phyloP scores from a whole-genome alignment of 2,797 vertebrate genomes.

The Harpagifer antarcticus region DNA sequence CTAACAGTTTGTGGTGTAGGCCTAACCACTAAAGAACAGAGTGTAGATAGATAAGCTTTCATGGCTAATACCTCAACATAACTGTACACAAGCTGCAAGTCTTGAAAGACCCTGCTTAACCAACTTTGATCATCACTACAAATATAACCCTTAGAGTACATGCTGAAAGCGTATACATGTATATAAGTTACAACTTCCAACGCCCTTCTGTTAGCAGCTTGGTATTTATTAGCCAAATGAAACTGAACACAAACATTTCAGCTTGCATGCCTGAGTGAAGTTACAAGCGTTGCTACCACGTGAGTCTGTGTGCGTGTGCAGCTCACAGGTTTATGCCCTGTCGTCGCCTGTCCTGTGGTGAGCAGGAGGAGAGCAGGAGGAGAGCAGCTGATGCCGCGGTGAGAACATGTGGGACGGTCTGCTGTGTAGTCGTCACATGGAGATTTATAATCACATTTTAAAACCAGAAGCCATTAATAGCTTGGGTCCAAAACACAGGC shows the following conservation, averaged over 20 bases:
- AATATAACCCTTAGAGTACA: background rate
- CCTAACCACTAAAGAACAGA: conserved; percentile 24
- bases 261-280: background rate
- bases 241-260: conserved; percentile 3
- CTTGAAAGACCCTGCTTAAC: background rate
- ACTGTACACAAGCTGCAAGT: background rate
- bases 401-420: conserved; percentile 15
- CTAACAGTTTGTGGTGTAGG: conserved; percentile 26
- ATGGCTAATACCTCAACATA: background rate
- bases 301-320: conserved; percentile 4
- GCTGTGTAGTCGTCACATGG: conserved; percentile 19
- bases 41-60: conserved; percentile 39
- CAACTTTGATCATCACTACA: background rate
- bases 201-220: background rate
- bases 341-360: conserved; percentile 9
- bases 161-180: background rate
- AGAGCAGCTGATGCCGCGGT: conserved; percentile 59
- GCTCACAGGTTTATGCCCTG: conserved; percentile 7
- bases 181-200: background rate
- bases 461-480: background rate
- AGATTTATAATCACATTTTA: background rate
- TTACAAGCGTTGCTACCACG: background rate
- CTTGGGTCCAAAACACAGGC: background rate
- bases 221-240: background rate
- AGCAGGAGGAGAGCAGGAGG: conserved; percentile 8